Percentiles rank a stretch among this genome's conserved stretches.
phyloP scores from a whole-genome alignment of 2,113 vertebrate species.

The Phrynosoma blainvillii region DNA sequence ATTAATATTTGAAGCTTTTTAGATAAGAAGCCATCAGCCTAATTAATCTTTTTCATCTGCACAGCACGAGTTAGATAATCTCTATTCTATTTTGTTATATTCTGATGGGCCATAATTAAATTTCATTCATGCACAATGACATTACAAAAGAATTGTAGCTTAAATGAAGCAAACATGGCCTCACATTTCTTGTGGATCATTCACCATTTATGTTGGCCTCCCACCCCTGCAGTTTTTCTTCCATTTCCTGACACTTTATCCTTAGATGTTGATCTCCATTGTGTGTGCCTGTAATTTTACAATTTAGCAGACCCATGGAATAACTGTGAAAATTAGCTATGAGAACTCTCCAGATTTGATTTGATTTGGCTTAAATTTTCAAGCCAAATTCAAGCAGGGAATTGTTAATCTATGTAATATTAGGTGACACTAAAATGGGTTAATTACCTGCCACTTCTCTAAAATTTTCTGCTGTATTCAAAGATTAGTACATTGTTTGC shows the following conservation, averaged over 20 bases:
- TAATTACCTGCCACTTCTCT: background rate
- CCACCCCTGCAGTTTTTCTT: background rate
- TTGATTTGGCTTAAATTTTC: background rate
- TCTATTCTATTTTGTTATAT: slow-evolving; percentile 12
- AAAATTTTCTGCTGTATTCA: background rate
- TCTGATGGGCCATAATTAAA: background rate
- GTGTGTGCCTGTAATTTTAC: slow-evolving; percentile 25
- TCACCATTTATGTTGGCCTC: background rate
- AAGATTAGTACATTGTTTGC: background rate
- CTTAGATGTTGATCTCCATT: background rate
- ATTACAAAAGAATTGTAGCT: slow-evolving; percentile 30
- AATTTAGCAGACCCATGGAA: background rate
- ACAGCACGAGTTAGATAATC: slow-evolving; percentile 9
- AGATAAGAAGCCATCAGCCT: slow-evolving; percentile 8
- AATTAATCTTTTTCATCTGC: slow-evolving; percentile 48
- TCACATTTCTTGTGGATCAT: background rate
- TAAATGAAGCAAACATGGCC: slow-evolving; percentile 22
- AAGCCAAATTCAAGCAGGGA: background rate
- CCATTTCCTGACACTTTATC: background rate
- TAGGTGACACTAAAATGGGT: background rate
- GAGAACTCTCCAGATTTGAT: background rate
- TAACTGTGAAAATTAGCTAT: slow-evolving; percentile 1
- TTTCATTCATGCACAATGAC: background rate
- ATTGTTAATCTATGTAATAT: background rate
- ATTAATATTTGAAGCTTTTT: slow-evolving; percentile 24